Base-by-base conservation (phyloP, 2,797 vertebrate genomes). In the Pagetopsis macropterus region DNA sequence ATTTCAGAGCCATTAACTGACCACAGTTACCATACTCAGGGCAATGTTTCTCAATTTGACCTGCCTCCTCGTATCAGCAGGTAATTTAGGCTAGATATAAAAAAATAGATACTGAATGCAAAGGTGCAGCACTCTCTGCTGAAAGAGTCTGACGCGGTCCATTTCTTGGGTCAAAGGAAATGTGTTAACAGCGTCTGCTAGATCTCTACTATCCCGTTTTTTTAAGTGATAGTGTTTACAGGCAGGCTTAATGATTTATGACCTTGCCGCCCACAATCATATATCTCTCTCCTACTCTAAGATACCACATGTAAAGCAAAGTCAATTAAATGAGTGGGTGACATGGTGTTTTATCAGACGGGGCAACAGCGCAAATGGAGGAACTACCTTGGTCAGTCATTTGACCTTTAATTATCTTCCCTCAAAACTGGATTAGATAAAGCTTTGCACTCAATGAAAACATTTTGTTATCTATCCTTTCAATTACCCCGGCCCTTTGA, bases 351-450 rank as follows among this genome's bases (percentile, higher is more conserved):
- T 91, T 90, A 92, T 92, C 90, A 64, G 86, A 76, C 17, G 56
- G 71, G 72, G 72, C 48, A 57, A 60, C 54, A n/a, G 46, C 17
- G 41, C 82, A 72, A 87, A 78, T 76, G 65, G 72, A 77, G 79
- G 72, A 75, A 69, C 72, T 85, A 49, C 81, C 75, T 79, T 86
- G 83, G 87, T 87, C 89, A 80, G 76, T 88, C 67, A 43, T 91
- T 92, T 92, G 91, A 91, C 93, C 92, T 94, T 92, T 92, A 92
- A 93, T 93, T 93, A 93, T 92, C 88, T 89, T 56, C 57, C 62
- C 73, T 87, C 70, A 87, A 90, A 91, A 88, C 72, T 78, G 76
- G 87, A 82, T 75, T 58, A 86, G 91, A 93, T 93, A 93, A 93
- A 82, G 84, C 76, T 75, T 70, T 56, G 64, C 71, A 69, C 75